Evolutionary conservation across 2,113 vertebrate species (phyloP).

Genomic region (Hypocryptadius cinnamomeus): DNA sequence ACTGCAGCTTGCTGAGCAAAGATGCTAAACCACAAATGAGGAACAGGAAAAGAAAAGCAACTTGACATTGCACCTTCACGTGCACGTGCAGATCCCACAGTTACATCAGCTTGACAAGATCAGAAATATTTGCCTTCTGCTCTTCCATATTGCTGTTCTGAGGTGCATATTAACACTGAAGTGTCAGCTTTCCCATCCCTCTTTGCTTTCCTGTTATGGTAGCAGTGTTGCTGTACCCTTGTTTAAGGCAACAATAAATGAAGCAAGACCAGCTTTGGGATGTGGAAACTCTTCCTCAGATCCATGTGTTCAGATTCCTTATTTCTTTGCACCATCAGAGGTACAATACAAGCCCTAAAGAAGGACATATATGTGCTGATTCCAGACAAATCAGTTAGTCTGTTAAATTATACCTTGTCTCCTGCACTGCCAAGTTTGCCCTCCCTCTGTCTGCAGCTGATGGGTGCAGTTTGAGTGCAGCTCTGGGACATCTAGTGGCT

Average conservation of each 20-base stretch:
- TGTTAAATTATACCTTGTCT: not conserved
- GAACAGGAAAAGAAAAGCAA: not conserved
- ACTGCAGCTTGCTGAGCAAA: not conserved
- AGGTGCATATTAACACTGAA: not conserved
- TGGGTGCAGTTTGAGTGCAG: not conserved
- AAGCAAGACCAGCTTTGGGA: not conserved
- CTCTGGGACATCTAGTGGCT: constrained; percentile 21
- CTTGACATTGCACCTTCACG: not conserved
- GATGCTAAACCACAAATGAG: not conserved
- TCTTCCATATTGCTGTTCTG: not conserved
- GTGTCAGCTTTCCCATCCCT: not conserved
- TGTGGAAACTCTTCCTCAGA: not conserved
- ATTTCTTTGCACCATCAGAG: not conserved
- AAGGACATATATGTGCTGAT: not conserved
- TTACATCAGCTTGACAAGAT: not conserved
- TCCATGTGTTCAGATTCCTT: not conserved
- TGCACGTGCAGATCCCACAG: not conserved
- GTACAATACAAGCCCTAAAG: not conserved
- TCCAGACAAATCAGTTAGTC: not conserved
- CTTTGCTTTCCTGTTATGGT: not conserved
- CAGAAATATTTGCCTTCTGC: not conserved
- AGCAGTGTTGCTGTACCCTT: not conserved
- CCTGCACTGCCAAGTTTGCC: not conserved
- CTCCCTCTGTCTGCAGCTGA: not conserved
- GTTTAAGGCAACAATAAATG: not conserved